phyloP scores from a whole-genome alignment of 1,140 invertebrate species.

The Nephotettix cincticeps region DNA sequence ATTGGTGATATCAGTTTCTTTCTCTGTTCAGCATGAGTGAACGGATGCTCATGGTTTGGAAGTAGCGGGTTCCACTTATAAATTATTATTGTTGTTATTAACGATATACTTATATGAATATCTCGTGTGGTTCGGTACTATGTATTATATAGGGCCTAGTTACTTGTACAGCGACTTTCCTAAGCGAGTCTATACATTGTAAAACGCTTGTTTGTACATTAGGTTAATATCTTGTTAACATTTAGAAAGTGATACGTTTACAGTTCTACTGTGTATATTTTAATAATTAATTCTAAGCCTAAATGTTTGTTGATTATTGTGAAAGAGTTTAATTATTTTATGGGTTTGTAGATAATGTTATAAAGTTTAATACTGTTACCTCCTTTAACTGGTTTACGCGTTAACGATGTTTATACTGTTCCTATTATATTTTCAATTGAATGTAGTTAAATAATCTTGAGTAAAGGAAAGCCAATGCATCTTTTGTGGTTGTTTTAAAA shows the following conservation, averaged over 20 bases:
- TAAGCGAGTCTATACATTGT: neutral
- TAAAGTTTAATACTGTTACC: neutral
- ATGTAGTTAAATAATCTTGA: too few species aligned
- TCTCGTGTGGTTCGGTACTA: neutral
- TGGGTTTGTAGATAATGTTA: slow-evolving; percentile 2
- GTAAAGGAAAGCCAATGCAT: too few species aligned
- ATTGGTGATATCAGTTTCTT: too few species aligned
- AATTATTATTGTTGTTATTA: neutral
- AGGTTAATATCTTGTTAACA: slow-evolving; percentile 2
- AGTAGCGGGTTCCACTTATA: neutral
- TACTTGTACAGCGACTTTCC: neutral
- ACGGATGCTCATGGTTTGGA: neutral
- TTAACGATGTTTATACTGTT: too few species aligned
- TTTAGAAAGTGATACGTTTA: neutral
- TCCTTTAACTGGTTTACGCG: neutral
- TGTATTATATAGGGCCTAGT: slow-evolving; percentile 5
- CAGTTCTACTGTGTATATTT: neutral
- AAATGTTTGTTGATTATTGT: neutral
- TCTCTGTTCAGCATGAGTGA: too few species aligned
- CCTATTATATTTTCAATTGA: too few species aligned
- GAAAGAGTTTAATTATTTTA: neutral
- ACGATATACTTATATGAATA: neutral
- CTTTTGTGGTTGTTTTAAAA: too few species aligned
- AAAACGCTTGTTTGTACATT: neutral
- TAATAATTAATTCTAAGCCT: neutral